A percentile compares a stretch with the other conserved stretches of the same genome.
phyloP scores from a whole-genome alignment of 2,797 vertebrate species.

The Enteromius anoplus region DNA sequence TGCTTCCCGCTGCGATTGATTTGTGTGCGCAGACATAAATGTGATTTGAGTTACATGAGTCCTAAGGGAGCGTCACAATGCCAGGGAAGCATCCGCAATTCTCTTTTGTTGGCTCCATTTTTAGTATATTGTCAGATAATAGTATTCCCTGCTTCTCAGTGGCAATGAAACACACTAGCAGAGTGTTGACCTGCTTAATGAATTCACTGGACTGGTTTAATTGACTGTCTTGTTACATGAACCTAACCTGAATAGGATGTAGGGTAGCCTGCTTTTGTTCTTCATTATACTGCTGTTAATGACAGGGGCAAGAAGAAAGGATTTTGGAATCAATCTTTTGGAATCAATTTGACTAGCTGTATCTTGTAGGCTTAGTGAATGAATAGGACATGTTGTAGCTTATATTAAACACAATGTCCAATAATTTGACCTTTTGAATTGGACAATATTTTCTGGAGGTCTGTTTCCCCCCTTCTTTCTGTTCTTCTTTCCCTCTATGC shows the following conservation, averaged over 20 bases:
- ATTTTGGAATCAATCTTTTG: constrained; percentile 31
- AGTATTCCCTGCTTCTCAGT: neutral
- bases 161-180: neutral
- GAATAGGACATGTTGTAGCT: neutral
- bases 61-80: neutral
- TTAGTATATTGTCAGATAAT: constrained; percentile 27
- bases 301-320: neutral
- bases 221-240: constrained; percentile 28
- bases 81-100: constrained; percentile 12
- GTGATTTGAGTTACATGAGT: constrained; percentile 17
- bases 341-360: constrained; percentile 37
- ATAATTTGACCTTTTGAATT: neutral
- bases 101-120: constrained; percentile 1
- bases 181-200: constrained; percentile 18
- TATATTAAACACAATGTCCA: neutral
- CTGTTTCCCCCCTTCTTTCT: neutral
- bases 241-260: neutral
- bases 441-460: neutral
- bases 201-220: constrained; percentile 11
- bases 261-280: neutral
- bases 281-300: constrained; percentile 24
- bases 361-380: neutral
- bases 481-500: neutral
- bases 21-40: constrained; percentile 18
- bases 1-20: constrained; percentile 31